phyloP scores from a whole-genome alignment of 2,888 invertebrate genomes.

The Cryptops parisi region DNA sequence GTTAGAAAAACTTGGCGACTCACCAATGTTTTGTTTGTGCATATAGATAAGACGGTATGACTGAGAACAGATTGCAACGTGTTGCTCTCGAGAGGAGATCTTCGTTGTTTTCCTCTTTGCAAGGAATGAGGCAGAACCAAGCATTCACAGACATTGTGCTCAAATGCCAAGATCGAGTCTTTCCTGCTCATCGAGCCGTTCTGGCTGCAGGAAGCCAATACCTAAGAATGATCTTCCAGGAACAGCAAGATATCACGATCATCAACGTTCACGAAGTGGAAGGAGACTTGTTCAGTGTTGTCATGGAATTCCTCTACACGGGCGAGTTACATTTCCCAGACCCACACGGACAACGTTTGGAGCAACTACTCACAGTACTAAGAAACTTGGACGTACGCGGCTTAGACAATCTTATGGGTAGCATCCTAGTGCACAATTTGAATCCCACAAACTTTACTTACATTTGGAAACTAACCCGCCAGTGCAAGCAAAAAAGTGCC shows the following conservation, averaged over 20 bases:
- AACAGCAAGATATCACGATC: background rate
- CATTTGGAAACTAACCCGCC: background rate
- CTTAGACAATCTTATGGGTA: background rate
- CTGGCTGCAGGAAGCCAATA: background rate
- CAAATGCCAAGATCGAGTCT: background rate
- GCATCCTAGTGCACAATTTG: background rate
- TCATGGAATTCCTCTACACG: background rate
- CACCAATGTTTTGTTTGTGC: no score
- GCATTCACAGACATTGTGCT: background rate
- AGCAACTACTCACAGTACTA: background rate
- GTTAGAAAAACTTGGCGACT: no score
- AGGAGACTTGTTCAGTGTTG: background rate
- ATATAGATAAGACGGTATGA: background rate
- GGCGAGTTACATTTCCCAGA: background rate
- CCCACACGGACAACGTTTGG: background rate
- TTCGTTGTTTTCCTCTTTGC: background rate
- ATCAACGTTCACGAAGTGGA: background rate
- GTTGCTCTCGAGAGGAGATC: background rate
- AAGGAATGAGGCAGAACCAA: background rate
- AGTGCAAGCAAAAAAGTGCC: background rate
- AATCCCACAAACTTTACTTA: background rate
- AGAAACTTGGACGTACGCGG: background rate
- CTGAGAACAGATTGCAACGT: background rate
- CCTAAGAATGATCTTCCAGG: background rate
- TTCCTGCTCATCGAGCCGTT: background rate